Conservation (phyloP, 2,888 invertebrate species). For the Abrostola triplasia region DNA sequence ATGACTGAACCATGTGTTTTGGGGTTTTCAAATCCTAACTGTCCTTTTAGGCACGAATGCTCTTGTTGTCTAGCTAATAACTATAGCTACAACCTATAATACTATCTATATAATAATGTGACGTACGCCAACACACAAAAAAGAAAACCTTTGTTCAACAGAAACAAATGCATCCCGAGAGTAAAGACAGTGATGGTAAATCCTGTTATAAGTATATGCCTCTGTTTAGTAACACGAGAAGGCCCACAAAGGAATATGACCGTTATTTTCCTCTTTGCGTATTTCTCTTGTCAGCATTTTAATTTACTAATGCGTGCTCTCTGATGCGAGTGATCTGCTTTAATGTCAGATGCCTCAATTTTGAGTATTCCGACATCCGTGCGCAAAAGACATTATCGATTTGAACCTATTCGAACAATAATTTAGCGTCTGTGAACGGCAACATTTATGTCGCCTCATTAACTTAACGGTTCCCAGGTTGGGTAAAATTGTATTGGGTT, state of each 20-base stretch:
- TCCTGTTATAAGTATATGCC: background rate
- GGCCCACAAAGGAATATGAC: conserved; percentile 22
- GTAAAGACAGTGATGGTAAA: background rate
- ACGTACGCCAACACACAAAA: too few relatives aligned
- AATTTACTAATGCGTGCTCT: conserved; percentile 47
- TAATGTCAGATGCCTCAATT: conserved; percentile 15
- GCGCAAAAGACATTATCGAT: conserved; percentile 3
- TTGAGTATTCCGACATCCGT: conserved; percentile 7
- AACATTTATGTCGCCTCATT: conserved; percentile 2
- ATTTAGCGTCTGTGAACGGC: background rate
- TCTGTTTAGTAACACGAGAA: conserved; percentile 18
- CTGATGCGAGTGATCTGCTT: conserved; percentile 36
- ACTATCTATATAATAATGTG: too few relatives aligned
- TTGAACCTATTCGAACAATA: conserved; percentile 1
- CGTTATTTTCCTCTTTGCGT: conserved; percentile 27
- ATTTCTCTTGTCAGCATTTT: conserved; percentile 34
- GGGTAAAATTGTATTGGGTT: background rate
- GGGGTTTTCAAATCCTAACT: too few relatives aligned
- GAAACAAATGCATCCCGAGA: too few relatives aligned
- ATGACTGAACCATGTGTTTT: too few relatives aligned
- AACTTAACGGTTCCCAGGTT: conserved; percentile 1
- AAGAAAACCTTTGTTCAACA: too few relatives aligned
- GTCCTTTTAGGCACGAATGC: too few relatives aligned
- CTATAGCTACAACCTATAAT: too few relatives aligned
- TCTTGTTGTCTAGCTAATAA: too few relatives aligned